phyloP scores from a whole-genome alignment of 2,888 invertebrate genomes.

The Pachycephus smyrnensis region DNA sequence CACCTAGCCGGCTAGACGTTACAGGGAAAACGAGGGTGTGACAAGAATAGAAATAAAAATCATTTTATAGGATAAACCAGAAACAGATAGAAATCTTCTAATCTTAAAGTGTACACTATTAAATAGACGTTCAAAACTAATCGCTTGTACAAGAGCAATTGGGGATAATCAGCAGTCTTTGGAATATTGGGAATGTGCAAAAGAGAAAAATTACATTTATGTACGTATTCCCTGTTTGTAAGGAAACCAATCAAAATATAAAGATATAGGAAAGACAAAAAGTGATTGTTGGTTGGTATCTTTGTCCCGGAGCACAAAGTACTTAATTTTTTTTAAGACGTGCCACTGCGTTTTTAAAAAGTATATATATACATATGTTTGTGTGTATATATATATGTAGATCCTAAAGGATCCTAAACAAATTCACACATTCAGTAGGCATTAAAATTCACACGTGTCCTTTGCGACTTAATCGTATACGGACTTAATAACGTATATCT shows the following conservation, averaged over 20 bases:
- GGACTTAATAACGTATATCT: not conserved
- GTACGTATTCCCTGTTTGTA: not conserved
- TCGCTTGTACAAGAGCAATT: not conserved
- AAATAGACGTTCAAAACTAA: not conserved
- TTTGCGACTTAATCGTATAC: not conserved
- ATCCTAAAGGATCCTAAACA: not conserved
- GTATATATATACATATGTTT: not conserved
- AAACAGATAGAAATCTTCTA: not conserved
- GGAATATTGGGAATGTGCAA: not conserved
- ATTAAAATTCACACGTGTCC: not conserved
- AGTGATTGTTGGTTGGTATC: not conserved
- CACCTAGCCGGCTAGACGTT: conserved; percentile 25
- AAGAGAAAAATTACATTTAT: not conserved
- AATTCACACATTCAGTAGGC: not conserved
- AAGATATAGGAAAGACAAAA: not conserved
- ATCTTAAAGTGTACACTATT: not conserved
- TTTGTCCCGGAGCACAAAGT: not conserved
- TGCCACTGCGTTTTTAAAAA: not conserved
- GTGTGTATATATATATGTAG: too few relatives aligned
- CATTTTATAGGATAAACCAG: not conserved
- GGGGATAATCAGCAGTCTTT: not conserved
- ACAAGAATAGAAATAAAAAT: not conserved
- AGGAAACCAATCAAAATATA: not conserved
- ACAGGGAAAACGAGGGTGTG: not conserved
- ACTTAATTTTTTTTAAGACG: not conserved